Base-by-base conservation (phyloP, 2,113 vertebrate genomes). In the Pachyramphus minor region DNA sequence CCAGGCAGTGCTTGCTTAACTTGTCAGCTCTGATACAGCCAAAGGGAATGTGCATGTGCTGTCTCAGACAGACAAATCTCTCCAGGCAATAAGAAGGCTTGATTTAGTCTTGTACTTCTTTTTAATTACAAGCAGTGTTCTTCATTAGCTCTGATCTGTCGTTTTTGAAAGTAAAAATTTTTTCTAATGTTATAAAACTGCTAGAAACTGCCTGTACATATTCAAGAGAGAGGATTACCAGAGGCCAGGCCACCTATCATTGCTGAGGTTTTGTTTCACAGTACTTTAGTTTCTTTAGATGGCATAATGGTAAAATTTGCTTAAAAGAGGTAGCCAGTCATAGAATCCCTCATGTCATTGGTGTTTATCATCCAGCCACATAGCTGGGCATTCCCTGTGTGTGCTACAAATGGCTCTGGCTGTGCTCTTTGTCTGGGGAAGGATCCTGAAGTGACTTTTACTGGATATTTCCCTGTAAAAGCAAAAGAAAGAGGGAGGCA, bases 181-280 rank as follows among this genome's bases (percentile, higher is more conserved):
- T 45, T 82, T 53, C 45, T 45, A 2, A 25, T 76, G 20, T 69
- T 78, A 75, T 21, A 90, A 84, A 68, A 80, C 76, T 67, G 24
- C 62, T 30, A 49, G 53, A 83, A 90, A 62, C 23, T 53, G 35
- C 56, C 71, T 87, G 84, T 93, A 76, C 25, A 17, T 63, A 73
- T 59, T 82, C 60, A 89, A 84, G 78, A 69, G 66, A 11, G 17
- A 75, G 47, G 63, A 88, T 75, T 91, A 87, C 78, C 53, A 89
- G 84, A 94, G 69, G 77, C 41, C 77, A 92, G 84, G 21, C 16
- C 87, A 88, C 56, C 78, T 92, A 12, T 68, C 35, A 49, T 81
- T 94, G 80, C 84, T 90, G 95, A 97, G 75, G 12, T 90, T 96
- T 77, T 92, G 89, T 91, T 96, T 82, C 75, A 79, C 9, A 33